A percentile compares a stretch with the other conserved stretches of the same genome.
Conservation (phyloP, 2,888 invertebrate genomes). For the Empis stercorea region DNA sequence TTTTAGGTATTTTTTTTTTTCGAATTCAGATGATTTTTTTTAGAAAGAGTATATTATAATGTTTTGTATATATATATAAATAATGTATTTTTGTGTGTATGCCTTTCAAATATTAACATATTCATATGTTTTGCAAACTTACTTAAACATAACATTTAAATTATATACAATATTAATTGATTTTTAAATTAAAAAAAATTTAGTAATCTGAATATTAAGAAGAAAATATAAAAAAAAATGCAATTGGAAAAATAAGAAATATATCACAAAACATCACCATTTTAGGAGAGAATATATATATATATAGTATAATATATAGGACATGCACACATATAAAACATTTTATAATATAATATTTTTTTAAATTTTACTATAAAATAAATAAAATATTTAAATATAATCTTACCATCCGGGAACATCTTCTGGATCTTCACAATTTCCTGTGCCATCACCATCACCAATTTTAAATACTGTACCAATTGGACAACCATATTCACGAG, state of each 20-base stretch:
- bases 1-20: conserved; percentile 9
- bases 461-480: conserved; percentile 94
- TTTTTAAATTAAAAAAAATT: too few species aligned
- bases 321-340: neutral
- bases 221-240: too few species aligned
- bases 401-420: conserved; percentile 93
- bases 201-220: too few species aligned
- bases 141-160: too few species aligned
- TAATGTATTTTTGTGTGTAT: conserved; percentile 1
- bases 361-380: neutral
- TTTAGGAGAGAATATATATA: too few species aligned
- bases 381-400: neutral
- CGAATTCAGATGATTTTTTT: conserved; percentile 7
- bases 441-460: conserved; percentile 77
- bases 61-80: neutral
- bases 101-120: conserved; percentile 6
- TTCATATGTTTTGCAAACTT: conserved; percentile 7
- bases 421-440: conserved; percentile 90
- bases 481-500: conserved; percentile 90
- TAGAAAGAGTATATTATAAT: conserved; percentile 10
- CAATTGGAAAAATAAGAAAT: too few species aligned
- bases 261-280: too few species aligned
- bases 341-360: neutral
- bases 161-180: too few species aligned
- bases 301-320: too few species aligned